Base-by-base conservation (phyloP, 2,888 invertebrate species). In the Anthophora plumipes region DNA sequence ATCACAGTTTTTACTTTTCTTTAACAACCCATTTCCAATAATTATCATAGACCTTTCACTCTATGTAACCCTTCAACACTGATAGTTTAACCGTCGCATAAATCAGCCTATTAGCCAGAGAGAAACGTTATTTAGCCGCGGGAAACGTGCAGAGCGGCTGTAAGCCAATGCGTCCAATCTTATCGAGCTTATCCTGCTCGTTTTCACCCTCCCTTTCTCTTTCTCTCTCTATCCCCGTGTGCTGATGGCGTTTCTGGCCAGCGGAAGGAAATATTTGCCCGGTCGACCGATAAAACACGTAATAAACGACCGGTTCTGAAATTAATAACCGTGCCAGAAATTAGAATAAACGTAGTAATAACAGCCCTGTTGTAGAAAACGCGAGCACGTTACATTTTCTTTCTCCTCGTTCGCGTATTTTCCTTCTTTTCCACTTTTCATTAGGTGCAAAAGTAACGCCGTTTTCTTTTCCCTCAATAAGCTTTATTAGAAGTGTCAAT, bases 191-290 rank as follows among this genome's bases (percentile, higher is more conserved):
- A 68, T 39, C 1, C 31, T 63, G 39, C 57, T 57, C 57, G 69
- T 67, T 82, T 4, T 3, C 31, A 1, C 4, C 4, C 31, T 4
- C 31, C 31, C 4, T 31, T 4, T 31, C 31, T 31, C 31, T 31
- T 31, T 31, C 31, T 3, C 31, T 4, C 31, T 4, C 31, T 31
- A 31, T 31, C 2, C 31, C 4, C 1, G 31, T 70, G 20, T n/a
- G n/a, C n/a, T n/a, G n/a, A n/a, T n/a, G n/a, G n/a, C n/a, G n/a
- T n/a, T n/a, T n/a, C 55, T 22, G 14, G 9, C 2, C 43, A 54
- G 17, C 52, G 77, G 55, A 78, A 78, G 71, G 55, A 83, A 82
- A 64, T 82, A 73, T 83, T 82, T 78, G 71, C 52, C 50, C n/a
- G 48, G 50, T 55, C 12, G 61, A 22, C 71, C 31, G 77, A 74